Conservation (phyloP, 2,888 invertebrate species). For the Latheticus oryzae region DNA sequence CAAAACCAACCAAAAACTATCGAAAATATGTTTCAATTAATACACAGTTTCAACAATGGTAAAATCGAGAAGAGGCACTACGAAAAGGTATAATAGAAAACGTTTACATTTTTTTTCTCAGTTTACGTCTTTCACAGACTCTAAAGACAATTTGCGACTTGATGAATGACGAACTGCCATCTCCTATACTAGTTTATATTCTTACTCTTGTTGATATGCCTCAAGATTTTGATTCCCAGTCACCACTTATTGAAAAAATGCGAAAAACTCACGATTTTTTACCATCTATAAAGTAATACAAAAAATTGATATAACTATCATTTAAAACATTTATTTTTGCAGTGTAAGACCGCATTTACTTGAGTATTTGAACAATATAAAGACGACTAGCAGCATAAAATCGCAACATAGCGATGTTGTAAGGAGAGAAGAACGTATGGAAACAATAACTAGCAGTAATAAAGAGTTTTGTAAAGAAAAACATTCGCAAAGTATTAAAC, state of each 20-base stretch:
- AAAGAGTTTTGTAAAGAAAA: too few relatives aligned
- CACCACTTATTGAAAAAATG: conserved; percentile 53
- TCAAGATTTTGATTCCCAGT: conserved; percentile 49
- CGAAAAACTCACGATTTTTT: conserved; percentile 52
- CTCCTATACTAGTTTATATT: conserved; percentile 60
- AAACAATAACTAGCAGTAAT: too few relatives aligned
- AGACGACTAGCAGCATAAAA: conserved; percentile 7
- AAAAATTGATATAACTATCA: background rate
- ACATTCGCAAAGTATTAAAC: too few relatives aligned
- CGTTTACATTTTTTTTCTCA: conserved; percentile 25
- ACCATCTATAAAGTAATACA: conserved; percentile 45
- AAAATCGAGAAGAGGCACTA: conserved; percentile 57
- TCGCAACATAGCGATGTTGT: too few relatives aligned
- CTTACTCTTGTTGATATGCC: conserved; percentile 62
- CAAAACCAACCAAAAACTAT: conserved; percentile 57
- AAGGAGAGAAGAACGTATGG: too few relatives aligned
- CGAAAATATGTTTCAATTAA: conserved; percentile 56
- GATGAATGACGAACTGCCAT: conserved; percentile 60
- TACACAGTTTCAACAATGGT: conserved; percentile 58
- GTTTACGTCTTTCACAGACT: conserved; percentile 56
- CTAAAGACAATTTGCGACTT: conserved; percentile 58
- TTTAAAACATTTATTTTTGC: background rate
- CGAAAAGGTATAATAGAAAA: conserved; percentile 51
- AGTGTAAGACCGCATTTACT: conserved; percentile 51
- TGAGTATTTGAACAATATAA: conserved; percentile 45